A percentile compares a stretch with the other conserved stretches of the same genome.
phyloP scores from a whole-genome alignment of 1,140 invertebrate genomes.

The Macrostomum lignano region DNA sequence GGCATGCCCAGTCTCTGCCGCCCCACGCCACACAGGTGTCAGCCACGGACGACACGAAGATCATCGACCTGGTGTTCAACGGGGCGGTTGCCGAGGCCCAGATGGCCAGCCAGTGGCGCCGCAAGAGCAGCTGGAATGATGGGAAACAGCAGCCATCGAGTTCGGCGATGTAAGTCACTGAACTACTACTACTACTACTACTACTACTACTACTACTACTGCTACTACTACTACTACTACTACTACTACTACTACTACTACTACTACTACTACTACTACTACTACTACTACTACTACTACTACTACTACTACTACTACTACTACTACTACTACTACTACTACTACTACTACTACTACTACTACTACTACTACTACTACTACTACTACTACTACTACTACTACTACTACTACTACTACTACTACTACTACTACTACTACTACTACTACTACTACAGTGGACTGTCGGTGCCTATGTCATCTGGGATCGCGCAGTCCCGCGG shows the following conservation, averaged over 20 bases:
- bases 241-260: constrained; percentile 9
- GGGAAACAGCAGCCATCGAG: too few species aligned
- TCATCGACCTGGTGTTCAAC: too few species aligned
- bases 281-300: constrained; percentile 7
- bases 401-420: constrained; percentile 3
- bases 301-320: constrained; percentile 1
- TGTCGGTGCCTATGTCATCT: too few species aligned
- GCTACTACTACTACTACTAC: constrained; percentile 7
- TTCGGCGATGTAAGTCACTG: too few species aligned
- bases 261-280: constrained; percentile 8
- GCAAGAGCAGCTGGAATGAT: too few species aligned
- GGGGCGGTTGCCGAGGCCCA: too few species aligned
- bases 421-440: constrained; percentile 4
- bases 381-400: constrained; percentile 4
- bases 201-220: background rate
- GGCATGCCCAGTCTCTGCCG: too few species aligned
- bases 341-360: constrained; percentile 3
- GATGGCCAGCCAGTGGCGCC: too few species aligned
- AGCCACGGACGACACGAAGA: too few species aligned
- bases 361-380: constrained; percentile 1
- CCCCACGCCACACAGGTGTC: too few species aligned
- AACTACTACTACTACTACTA: constrained; percentile 3
- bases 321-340: constrained; percentile 4
- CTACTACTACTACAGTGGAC: constrained; percentile 4
- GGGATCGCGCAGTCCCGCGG: too few species aligned